Percentiles rank a stretch among this genome's conserved stretches.
Conservation (phyloP, 2,888 invertebrate species). For the Acrobasis suavella region DNA sequence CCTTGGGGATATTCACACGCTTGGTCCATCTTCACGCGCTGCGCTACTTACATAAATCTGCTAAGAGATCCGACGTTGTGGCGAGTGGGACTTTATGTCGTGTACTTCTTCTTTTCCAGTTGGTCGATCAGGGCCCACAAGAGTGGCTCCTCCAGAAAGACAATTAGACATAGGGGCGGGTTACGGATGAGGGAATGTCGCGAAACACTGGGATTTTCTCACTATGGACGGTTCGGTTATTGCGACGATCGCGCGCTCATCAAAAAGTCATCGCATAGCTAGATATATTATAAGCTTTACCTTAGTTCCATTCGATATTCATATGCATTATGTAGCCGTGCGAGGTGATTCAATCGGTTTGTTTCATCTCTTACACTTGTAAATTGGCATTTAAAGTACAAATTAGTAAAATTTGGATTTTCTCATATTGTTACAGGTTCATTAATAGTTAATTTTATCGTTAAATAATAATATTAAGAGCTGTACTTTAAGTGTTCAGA, state of each 20-base stretch:
- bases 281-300: conserved; percentile 67
- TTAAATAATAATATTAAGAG: conserved; percentile 78
- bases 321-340: conserved; percentile 70
- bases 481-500: conserved; percentile 83
- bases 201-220: conserved; percentile 79
- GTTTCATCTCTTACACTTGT: conserved; percentile 76
- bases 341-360: conserved; percentile 71
- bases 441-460: conserved; percentile 77
- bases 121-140: conserved; percentile 83
- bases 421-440: conserved; percentile 82
- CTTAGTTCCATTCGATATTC: conserved; percentile 68
- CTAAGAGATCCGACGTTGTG: conserved; percentile 63
- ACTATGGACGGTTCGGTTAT: conserved; percentile 78
- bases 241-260: conserved; percentile 71
- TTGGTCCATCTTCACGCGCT: conserved; percentile 78
- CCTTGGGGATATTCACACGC: conserved; percentile 76
- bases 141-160: conserved; percentile 83
- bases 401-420: conserved; percentile 82
- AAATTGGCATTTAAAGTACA: conserved; percentile 82
- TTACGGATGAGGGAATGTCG: conserved; percentile 78
- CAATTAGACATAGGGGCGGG: conserved; percentile 79
- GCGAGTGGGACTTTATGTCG: conserved; percentile 80
- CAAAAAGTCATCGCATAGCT: conserved; percentile 82
- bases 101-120: conserved; percentile 81
- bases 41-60: conserved; percentile 75